Evolutionary conservation across 2,888 invertebrate genomes (phyloP), one percentile per base, ranked within the genome.

Genomic region (Drosophila peninsularis): DNA sequence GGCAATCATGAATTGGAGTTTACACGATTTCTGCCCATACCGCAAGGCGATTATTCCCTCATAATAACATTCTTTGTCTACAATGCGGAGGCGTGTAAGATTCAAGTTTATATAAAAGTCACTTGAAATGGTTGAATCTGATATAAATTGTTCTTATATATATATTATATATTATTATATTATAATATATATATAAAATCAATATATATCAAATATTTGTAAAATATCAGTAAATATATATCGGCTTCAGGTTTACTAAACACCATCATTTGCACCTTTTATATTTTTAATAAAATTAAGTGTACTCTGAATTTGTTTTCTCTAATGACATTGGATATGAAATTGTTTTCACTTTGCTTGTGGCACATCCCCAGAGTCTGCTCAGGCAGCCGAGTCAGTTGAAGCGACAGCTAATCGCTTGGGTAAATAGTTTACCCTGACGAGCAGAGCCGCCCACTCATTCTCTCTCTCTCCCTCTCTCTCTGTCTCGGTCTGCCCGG

Each of bases 351-450:
- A 13, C n/a, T 14, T 9, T 5, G 17, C 10, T n/a, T 5, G 9
- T 14, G 60, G 66, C 36, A 45, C 50, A 54, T 87, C 78, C 87
- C 84, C 27, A 19, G 68, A 81, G 73, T 66, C 52, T 52, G 45
- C 57, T 30, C 30, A 30, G 30, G 30, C 30, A 30, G 30, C 3
- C 80, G 71, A 77, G 82, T 79, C 75, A 78, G 65, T 66, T 78
- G 84, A 84, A 78, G 73, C 71, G 88, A 69, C 73, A 88, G 88
- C 82, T 88, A 82, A 82, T 82, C 86, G 82, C 74, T 70, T 88
- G 85, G 82, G 88, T 79, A 82, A 82, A 88, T 81, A 78, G 78
- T 62, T 78, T 65, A 57, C 60, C 52, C 62, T 36, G 54, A 53
- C n/a, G 64, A 27, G 34, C 45, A 27, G 0, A 30, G 49, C 72